A percentile compares a stretch with the other conserved stretches of the same genome.
Evolutionary conservation across 2,113 vertebrate genomes (phyloP).

Genomic region (Grammomys surdaster): DNA sequence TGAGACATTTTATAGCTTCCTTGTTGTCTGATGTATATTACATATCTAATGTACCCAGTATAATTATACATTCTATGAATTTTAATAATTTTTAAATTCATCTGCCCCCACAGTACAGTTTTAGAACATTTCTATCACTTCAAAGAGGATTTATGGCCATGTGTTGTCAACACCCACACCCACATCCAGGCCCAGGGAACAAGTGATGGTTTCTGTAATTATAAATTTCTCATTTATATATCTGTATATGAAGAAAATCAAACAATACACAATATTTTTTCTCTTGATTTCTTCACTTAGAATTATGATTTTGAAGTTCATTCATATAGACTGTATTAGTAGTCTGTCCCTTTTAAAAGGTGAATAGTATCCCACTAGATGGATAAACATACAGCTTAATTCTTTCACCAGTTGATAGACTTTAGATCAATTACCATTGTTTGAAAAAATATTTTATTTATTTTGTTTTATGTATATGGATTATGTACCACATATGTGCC

Average conservation of each 20-base stretch:
- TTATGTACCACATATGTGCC: background rate
- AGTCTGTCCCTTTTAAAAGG: conserved; percentile 5
- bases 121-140: conserved; percentile 23
- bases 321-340: conserved; percentile 20
- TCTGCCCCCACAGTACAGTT: background rate
- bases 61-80: conserved; percentile 17
- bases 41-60: background rate
- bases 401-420: conserved; percentile 6
- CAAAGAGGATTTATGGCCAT: background rate
- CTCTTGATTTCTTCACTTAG: background rate
- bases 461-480: background rate
- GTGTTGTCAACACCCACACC: background rate
- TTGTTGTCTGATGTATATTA: conserved; percentile 12
- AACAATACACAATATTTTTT: background rate
- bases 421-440: background rate
- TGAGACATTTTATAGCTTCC: background rate
- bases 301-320: conserved; percentile 9
- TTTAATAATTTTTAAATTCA: background rate
- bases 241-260: conserved; percentile 19
- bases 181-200: background rate
- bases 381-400: conserved; percentile 15
- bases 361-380: background rate
- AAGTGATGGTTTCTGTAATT: background rate
- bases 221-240: background rate
- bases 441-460: background rate